Conservation (phyloP, 2,888 invertebrate genomes). For the Chalcis sispes region DNA sequence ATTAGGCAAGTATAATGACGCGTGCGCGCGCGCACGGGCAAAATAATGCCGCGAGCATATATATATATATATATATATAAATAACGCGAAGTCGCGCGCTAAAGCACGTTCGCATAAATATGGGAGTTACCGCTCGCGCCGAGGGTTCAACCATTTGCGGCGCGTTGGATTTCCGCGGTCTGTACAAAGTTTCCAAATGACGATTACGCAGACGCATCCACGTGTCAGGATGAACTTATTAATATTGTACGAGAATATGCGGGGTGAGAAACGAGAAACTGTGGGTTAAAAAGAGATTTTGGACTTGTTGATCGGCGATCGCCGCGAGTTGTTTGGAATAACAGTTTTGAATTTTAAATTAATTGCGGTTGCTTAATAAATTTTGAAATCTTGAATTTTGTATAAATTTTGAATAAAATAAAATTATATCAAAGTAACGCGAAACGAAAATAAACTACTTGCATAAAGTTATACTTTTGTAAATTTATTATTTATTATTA, state of each 20-base stretch:
- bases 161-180: background rate
- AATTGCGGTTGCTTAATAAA: too few relatives aligned
- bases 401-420: background rate
- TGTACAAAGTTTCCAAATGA: slow-evolving; percentile 31
- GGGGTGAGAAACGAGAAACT: too few relatives aligned
- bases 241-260: slow-evolving; percentile 8
- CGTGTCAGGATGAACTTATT: slow-evolving; percentile 12
- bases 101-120: slow-evolving; percentile 22
- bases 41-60: slow-evolving; percentile 33
- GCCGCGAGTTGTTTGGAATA: too few relatives aligned
- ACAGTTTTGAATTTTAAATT: too few relatives aligned
- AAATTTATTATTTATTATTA: too few relatives aligned
- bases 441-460: too few relatives aligned
- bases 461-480: too few relatives aligned
- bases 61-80: too few relatives aligned
- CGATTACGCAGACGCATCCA: background rate
- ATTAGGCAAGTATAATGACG: slow-evolving; percentile 39
- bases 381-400: too few relatives aligned
- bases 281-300: slow-evolving; percentile 8
- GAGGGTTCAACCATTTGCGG: too few relatives aligned
- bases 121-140: slow-evolving; percentile 31
- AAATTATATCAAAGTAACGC: too few relatives aligned
- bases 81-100: slow-evolving; percentile 17
- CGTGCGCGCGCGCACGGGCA: background rate
- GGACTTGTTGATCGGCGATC: too few relatives aligned